phyloP scores from a whole-genome alignment of 2,888 invertebrate genomes.

The Neuroscelio doddi region DNA sequence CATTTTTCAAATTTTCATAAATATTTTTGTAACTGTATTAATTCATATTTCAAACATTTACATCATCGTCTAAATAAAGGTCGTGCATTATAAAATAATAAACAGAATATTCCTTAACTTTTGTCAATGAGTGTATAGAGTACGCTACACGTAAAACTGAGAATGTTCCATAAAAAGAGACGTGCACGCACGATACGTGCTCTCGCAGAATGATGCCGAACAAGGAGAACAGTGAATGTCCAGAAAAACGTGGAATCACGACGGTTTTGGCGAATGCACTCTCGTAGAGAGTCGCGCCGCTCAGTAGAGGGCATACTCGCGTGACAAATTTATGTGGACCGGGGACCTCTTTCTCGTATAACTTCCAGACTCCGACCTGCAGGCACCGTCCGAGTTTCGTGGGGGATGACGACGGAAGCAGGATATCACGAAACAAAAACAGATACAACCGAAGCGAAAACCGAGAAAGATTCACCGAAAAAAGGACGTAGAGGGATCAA shows the following conservation, averaged over 20 bases:
- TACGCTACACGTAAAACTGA: not conserved
- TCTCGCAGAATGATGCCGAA: slow-evolving; percentile 13
- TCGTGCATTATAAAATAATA: too few relatives aligned
- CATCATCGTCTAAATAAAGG: too few relatives aligned
- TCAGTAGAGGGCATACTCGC: slow-evolving; percentile 31
- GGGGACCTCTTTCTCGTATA: slow-evolving; percentile 58
- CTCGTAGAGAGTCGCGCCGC: slow-evolving; percentile 34
- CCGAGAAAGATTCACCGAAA: slow-evolving; percentile 37
- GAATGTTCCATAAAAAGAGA: slow-evolving; percentile 27
- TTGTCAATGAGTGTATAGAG: not conserved
- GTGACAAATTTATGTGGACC: slow-evolving; percentile 62
- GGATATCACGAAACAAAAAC: slow-evolving; percentile 54
- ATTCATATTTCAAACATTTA: too few relatives aligned
- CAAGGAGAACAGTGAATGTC: slow-evolving; percentile 24
- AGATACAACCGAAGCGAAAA: slow-evolving; percentile 48
- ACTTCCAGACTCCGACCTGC: slow-evolving; percentile 37
- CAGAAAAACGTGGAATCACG: slow-evolving; percentile 42
- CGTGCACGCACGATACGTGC: slow-evolving; percentile 19
- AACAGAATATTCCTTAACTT: too few relatives aligned
- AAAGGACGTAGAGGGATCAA: slow-evolving; percentile 37
- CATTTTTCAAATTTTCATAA: too few relatives aligned
- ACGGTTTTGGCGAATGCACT: slow-evolving; percentile 39
- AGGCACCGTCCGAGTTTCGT: slow-evolving; percentile 21
- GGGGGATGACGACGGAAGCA: slow-evolving; percentile 32
- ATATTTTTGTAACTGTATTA: too few relatives aligned